Conservation (phyloP, 2,888 invertebrate genomes). For the Linyphia triangularis region DNA sequence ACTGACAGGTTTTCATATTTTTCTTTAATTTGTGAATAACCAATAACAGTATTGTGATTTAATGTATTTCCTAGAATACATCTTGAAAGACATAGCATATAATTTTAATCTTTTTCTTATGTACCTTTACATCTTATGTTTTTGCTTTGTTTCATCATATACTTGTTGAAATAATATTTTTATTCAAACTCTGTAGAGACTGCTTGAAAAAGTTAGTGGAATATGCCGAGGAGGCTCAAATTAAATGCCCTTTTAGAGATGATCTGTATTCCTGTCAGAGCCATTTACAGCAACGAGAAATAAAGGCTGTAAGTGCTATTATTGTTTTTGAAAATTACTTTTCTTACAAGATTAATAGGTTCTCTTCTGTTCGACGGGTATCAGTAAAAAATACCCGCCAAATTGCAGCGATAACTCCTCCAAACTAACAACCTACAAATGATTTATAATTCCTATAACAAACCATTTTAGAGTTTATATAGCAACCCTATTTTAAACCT, state of each 20-base stretch:
- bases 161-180: not conserved
- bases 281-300: slow-evolving; percentile 90
- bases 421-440: too few relatives aligned
- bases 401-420: too few relatives aligned
- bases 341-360: too few relatives aligned
- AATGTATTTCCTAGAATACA: not conserved
- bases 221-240: slow-evolving; percentile 87
- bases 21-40: too few relatives aligned
- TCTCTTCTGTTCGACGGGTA: too few relatives aligned
- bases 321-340: not conserved
- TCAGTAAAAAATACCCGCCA: too few relatives aligned
- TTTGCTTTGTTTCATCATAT: not conserved
- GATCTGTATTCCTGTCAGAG: slow-evolving; percentile 87
- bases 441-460: too few relatives aligned
- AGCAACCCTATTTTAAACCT: too few relatives aligned
- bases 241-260: slow-evolving; percentile 90
- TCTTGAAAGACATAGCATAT: not conserved
- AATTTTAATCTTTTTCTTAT: not conserved
- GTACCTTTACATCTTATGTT: not conserved
- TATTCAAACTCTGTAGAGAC: slow-evolving; percentile 80
- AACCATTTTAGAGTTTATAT: too few relatives aligned
- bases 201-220: slow-evolving; percentile 87
- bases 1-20: too few relatives aligned
- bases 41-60: too few relatives aligned
- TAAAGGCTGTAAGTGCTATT: slow-evolving; percentile 85